Percentiles rank a stretch among this genome's conserved stretches.
Conservation (phyloP, 2,888 invertebrate species). For the Drosophila niveifrons region DNA sequence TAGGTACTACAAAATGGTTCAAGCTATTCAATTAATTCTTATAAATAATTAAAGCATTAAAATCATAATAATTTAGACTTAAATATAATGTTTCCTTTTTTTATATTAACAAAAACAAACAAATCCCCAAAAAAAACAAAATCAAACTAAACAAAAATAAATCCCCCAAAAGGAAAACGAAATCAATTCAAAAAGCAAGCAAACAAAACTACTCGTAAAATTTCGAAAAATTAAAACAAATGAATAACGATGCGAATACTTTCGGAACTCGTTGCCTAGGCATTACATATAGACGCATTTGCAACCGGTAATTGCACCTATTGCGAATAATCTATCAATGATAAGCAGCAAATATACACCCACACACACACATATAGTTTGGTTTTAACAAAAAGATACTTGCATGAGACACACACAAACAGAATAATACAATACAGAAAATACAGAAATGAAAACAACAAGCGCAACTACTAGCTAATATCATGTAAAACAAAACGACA, state of each 20-base stretch:
- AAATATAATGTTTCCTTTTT: slow-evolving; percentile 77
- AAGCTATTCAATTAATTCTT: slow-evolving; percentile 78
- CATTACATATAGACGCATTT: slow-evolving; percentile 52
- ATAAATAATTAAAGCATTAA: slow-evolving; percentile 74
- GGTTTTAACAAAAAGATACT: slow-evolving; percentile 61
- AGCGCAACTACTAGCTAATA: slow-evolving; percentile 80
- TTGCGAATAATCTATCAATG: slow-evolving; percentile 73
- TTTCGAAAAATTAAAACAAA: slow-evolving; percentile 35
- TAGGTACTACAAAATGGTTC: slow-evolving; percentile 76
- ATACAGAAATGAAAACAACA: slow-evolving; percentile 27
- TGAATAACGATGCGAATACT: slow-evolving; percentile 56
- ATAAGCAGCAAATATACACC: slow-evolving; percentile 61
- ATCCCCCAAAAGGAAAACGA: slow-evolving; percentile 26
- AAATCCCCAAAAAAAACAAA: slow-evolving; percentile 11
- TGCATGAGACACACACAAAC: slow-evolving; percentile 55
- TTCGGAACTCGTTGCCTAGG: slow-evolving; percentile 62
- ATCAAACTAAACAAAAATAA: slow-evolving; percentile 17
- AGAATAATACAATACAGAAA: slow-evolving; percentile 22
- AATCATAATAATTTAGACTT: slow-evolving; percentile 79
- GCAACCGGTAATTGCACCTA: slow-evolving; percentile 74
- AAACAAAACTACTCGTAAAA: slow-evolving; percentile 59
- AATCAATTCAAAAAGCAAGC: slow-evolving; percentile 38
- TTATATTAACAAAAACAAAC: slow-evolving; percentile 65
- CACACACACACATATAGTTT: slow-evolving; percentile 60
- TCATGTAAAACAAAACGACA: slow-evolving; percentile 74